Percentiles rank a stretch among this genome's conserved stretches.
Conservation (phyloP, 1,140 invertebrate genomes). For the Drosophila chauvacae region DNA sequence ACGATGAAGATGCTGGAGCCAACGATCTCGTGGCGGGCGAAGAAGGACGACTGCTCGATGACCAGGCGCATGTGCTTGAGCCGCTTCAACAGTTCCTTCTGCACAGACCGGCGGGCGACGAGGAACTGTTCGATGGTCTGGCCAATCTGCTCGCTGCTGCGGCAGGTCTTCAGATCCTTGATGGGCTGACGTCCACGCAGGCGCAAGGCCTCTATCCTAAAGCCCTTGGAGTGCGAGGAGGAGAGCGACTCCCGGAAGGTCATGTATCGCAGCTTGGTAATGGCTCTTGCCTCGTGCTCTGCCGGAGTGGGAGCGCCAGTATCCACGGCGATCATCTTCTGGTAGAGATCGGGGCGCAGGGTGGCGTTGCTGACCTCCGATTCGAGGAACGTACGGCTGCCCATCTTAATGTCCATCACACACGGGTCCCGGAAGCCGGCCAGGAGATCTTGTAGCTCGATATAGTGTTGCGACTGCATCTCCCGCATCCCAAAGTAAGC, state of each 20-base stretch:
- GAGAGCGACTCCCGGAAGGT: conserved; percentile 97
- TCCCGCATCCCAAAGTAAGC: conserved; percentile 94
- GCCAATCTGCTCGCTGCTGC: conserved; percentile 91
- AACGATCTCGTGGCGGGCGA: conserved; percentile 95
- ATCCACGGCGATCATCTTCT: conserved; percentile 97
- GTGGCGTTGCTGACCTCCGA: conserved; percentile 94
- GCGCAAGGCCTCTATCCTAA: conserved; percentile 98
- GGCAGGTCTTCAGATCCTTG: conserved; percentile 91
- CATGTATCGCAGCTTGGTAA: conserved; percentile 98
- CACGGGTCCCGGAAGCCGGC: conserved; percentile 94
- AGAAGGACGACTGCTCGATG: conserved; percentile 94
- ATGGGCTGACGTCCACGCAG: conserved; percentile 90
- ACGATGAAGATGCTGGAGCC: conserved; percentile 98
- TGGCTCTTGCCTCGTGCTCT: conserved; percentile 91
- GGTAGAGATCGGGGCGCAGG: conserved; percentile 91
- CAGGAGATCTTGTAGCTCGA: conserved; percentile 95
- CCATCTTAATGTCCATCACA: conserved; percentile 97
- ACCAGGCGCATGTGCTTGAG: conserved; percentile 91
- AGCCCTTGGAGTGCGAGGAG: conserved; percentile 96
- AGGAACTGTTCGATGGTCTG: conserved; percentile 92
- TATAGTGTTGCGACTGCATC: conserved; percentile 94
- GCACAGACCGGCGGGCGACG: conserved; percentile 88
- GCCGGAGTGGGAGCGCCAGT: conserved; percentile 92
- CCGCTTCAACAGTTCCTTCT: conserved; percentile 89
- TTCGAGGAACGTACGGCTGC: conserved; percentile 96